phyloP scores from a whole-genome alignment of 30 jellyfish, hydroid and myxozoan genomes.

The Aurelia aurita complex sp. Pacific region DNA sequence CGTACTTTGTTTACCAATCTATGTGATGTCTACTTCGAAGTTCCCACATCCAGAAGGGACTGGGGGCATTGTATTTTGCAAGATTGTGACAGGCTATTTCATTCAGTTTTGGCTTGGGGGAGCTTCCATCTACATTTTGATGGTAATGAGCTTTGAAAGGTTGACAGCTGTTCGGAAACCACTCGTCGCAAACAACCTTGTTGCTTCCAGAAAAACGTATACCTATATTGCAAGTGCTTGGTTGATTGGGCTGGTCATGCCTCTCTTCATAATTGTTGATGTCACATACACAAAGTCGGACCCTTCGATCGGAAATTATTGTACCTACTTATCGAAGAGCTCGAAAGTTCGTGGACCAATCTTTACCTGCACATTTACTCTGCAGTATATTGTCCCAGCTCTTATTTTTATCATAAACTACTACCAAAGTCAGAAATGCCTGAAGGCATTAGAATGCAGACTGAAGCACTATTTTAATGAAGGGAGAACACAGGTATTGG shows the following conservation, averaged over 20 bases:
- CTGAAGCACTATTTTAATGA: slow-evolving; percentile 15
- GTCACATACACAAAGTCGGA: neutral
- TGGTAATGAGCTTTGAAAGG: slow-evolving; percentile 76
- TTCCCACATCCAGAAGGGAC: slow-evolving; percentile 72
- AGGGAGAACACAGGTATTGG: slow-evolving; percentile 1
- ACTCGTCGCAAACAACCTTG: neutral
- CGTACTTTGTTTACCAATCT: slow-evolving; percentile 56
- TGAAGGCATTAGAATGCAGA: slow-evolving; percentile 16
- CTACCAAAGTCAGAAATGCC: slow-evolving; percentile 34
- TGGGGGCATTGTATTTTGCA: slow-evolving; percentile 64
- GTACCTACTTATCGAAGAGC: slow-evolving; percentile 37
- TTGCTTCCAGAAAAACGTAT: neutral
- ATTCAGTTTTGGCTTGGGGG: slow-evolving; percentile 73
- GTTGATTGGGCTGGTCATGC: slow-evolving; percentile 30
- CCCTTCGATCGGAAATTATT: slow-evolving; percentile 57
- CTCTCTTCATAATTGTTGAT: slow-evolving; percentile 67
- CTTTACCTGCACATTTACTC: slow-evolving; percentile 27
- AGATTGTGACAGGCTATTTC: slow-evolving; percentile 63
- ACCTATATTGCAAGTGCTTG: slow-evolving; percentile 24
- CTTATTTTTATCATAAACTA: slow-evolving; percentile 36
- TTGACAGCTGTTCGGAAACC: slow-evolving; percentile 65
- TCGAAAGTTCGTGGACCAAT: neutral
- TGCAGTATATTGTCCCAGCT: slow-evolving; percentile 63
- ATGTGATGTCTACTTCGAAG: slow-evolving; percentile 53
- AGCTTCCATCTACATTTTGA: slow-evolving; percentile 73